Percentiles rank a stretch among this genome's conserved stretches.
phyloP scores from a whole-genome alignment of 2,888 invertebrate genomes.

The Drosophila pullipes region DNA sequence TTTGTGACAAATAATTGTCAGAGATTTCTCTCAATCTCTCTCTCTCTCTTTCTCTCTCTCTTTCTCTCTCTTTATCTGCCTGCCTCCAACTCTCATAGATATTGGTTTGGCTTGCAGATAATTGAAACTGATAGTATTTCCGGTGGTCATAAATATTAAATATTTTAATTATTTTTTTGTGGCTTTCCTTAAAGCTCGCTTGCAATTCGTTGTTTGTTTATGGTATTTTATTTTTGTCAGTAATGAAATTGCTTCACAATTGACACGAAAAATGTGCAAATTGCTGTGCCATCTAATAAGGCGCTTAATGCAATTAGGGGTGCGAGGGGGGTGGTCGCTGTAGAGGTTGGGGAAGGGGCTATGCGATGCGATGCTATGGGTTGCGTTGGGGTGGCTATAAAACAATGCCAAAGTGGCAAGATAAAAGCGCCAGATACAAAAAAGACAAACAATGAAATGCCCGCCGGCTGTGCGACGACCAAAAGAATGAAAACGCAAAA shows the following conservation, averaged over 20 bases:
- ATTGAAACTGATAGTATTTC: constrained; percentile 29
- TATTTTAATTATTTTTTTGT: constrained; percentile 39
- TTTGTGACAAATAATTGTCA: not conserved
- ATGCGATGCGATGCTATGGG: not conserved
- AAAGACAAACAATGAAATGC: constrained; percentile 62
- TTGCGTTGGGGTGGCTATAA: constrained; percentile 46
- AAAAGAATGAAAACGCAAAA: constrained; percentile 68
- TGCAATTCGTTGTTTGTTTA: not conserved
- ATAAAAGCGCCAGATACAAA: constrained; percentile 72
- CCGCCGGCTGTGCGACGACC: constrained; percentile 52
- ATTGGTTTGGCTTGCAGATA: not conserved
- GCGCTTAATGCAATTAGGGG: constrained; percentile 69
- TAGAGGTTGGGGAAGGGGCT: not conserved
- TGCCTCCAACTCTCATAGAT: not conserved
- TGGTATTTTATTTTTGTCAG: constrained; percentile 12
- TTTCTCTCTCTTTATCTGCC: not conserved
- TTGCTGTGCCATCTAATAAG: constrained; percentile 74
- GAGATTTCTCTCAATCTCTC: not conserved
- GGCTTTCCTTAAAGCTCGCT: constrained; percentile 14
- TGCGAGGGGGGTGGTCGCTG: not conserved
- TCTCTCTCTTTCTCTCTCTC: not conserved
- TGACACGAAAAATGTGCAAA: constrained; percentile 68
- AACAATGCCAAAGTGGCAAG: constrained; percentile 75
- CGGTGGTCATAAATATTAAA: constrained; percentile 53
- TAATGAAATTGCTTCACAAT: constrained; percentile 43